Conservation (phyloP, 2,797 vertebrate genomes). For the Spondyliosoma cantharus region DNA sequence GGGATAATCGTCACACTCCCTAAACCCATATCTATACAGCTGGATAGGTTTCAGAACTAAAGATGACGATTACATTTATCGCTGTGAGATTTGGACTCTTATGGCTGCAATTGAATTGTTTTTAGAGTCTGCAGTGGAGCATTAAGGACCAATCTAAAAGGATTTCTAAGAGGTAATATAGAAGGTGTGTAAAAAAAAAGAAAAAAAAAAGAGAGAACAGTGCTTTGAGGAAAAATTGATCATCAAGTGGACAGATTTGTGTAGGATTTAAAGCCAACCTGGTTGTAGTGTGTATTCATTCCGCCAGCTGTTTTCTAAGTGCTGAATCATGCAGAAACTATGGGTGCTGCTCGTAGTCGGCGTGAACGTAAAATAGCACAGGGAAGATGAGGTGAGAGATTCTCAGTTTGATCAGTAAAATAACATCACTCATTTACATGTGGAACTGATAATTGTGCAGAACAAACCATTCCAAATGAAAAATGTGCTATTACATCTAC, state of each 20-base stretch:
- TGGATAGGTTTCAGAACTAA: slow-evolving; percentile 18
- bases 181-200: background rate
- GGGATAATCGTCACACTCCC: background rate
- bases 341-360: background rate
- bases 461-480: background rate
- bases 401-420: background rate
- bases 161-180: background rate
- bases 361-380: background rate
- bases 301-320: slow-evolving; percentile 2
- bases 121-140: slow-evolving; percentile 13
- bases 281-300: background rate
- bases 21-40: slow-evolving; percentile 25
- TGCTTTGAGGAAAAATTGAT: slow-evolving; percentile 14
- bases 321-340: background rate
- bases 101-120: slow-evolving; percentile 5
- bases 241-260: slow-evolving; percentile 13
- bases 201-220: background rate
- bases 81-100: slow-evolving; percentile 9
- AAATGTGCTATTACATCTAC: background rate
- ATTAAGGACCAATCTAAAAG: background rate
- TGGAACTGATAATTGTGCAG: background rate
- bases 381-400: background rate
- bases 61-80: slow-evolving; percentile 38
- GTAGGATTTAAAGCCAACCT: slow-evolving; percentile 3
- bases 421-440: background rate